phyloP scores from a whole-genome alignment of 2,888 invertebrate genomes.

The Scaptomyza tumidula region DNA sequence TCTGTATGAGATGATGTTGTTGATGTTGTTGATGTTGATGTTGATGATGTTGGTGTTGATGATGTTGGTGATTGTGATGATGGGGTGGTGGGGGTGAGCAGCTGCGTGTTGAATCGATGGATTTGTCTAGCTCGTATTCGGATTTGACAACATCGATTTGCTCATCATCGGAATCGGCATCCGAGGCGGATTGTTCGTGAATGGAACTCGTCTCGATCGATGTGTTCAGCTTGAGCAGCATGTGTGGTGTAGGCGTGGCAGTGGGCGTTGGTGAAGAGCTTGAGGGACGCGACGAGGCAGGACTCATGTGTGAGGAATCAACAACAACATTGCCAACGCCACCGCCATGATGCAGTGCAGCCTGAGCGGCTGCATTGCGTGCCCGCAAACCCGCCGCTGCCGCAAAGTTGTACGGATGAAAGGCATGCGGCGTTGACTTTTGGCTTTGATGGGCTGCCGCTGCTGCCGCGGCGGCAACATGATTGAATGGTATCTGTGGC shows the following conservation, averaged over 20 bases:
- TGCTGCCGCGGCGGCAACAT: slow-evolving; percentile 81
- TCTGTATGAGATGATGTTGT: not conserved
- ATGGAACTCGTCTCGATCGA: slow-evolving; percentile 88
- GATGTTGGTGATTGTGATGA: not conserved
- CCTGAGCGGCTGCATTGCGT: slow-evolving; percentile 74
- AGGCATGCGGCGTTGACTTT: slow-evolving; percentile 84
- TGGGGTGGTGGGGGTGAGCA: slow-evolving; percentile 79
- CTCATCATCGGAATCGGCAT: slow-evolving; percentile 88
- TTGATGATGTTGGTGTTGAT: not conserved
- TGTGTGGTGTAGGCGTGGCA: slow-evolving; percentile 73
- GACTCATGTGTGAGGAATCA: slow-evolving; percentile 80
- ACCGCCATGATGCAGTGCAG: slow-evolving; percentile 57
- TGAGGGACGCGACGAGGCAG: slow-evolving; percentile 81
- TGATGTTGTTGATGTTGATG: not conserved
- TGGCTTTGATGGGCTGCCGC: slow-evolving; percentile 63
- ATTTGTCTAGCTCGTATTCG: slow-evolving; percentile 85
- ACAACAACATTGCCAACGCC: slow-evolving; percentile 57
- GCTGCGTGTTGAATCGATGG: slow-evolving; percentile 80
- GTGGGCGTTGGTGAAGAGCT: slow-evolving; percentile 82
- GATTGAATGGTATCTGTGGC: slow-evolving; percentile 86
- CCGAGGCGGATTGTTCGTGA: slow-evolving; percentile 86
- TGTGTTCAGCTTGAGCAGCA: slow-evolving; percentile 84
- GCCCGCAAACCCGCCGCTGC: slow-evolving; percentile 78
- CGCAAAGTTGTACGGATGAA: slow-evolving; percentile 87
- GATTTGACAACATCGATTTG: slow-evolving; percentile 91